phyloP scores from a whole-genome alignment of 2,113 vertebrate genomes.

The Sitta europaea region DNA sequence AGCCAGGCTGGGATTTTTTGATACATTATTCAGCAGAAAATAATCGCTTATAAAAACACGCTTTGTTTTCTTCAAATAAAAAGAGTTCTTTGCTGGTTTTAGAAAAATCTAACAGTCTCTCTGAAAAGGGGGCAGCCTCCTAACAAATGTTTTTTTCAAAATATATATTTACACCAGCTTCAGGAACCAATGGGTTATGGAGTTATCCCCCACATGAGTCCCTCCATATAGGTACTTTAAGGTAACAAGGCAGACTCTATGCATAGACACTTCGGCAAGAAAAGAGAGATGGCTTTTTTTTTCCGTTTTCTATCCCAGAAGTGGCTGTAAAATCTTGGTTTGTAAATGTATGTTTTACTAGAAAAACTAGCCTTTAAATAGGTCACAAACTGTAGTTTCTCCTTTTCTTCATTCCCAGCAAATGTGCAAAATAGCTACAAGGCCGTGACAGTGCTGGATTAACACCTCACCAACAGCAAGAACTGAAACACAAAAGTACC shows the following conservation, averaged over 20 bases:
- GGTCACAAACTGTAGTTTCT: not conserved
- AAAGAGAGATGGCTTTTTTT: not conserved
- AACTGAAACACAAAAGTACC: conserved; percentile 16
- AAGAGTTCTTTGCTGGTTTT: not conserved
- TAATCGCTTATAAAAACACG: not conserved
- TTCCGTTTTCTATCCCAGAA: not conserved
- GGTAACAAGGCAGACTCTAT: not conserved
- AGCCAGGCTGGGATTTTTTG: not conserved
- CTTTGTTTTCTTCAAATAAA: not conserved
- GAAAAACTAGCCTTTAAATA: not conserved
- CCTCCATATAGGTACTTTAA: not conserved
- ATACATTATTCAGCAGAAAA: not conserved
- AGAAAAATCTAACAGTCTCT: not conserved
- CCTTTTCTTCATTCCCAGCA: not conserved
- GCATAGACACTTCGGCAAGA: not conserved
- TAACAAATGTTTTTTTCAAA: not conserved
- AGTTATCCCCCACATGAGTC: not conserved
- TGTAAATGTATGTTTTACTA: not conserved
- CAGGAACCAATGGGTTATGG: not conserved
- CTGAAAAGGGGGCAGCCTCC: not conserved
- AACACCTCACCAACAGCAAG: not conserved
- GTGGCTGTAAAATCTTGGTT: not conserved
- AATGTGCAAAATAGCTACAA: not conserved
- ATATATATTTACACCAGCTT: not conserved
- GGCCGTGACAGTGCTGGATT: not conserved